Conservation (phyloP, 2,888 invertebrate species). For the Xestia rhomboidea region DNA sequence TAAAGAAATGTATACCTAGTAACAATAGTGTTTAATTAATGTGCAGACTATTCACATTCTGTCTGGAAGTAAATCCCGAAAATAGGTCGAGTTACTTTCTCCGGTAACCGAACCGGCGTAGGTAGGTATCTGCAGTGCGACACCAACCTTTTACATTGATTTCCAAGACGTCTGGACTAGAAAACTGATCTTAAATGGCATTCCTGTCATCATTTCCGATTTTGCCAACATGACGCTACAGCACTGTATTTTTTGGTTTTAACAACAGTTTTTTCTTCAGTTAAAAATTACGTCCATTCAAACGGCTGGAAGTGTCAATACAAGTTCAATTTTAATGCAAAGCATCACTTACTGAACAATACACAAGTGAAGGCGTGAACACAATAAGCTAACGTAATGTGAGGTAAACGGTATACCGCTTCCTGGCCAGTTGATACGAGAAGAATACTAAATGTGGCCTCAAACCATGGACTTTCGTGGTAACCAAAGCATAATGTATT, state of each 20-base stretch:
- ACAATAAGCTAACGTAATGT: conserved; percentile 85
- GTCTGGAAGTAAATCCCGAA: conserved; percentile 67
- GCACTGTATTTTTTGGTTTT: conserved; percentile 3
- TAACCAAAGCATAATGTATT: conserved; percentile 39
- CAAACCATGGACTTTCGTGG: conserved; percentile 68
- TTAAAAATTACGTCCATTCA: conserved; percentile 31
- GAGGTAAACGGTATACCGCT: conserved; percentile 85
- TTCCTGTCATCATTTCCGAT: conserved; percentile 5
- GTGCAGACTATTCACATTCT: conserved; percentile 19
- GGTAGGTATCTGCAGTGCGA: conserved; percentile 86
- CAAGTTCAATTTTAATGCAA: conserved; percentile 79
- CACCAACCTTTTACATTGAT: conserved; percentile 80
- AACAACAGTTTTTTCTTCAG: conserved; percentile 7
- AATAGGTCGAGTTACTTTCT: conserved; percentile 79
- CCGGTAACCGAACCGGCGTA: conserved; percentile 70
- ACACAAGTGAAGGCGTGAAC: conserved; percentile 72
- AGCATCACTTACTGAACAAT: conserved; percentile 80
- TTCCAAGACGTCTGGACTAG: conserved; percentile 71
- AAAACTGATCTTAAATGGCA: conserved; percentile 40
- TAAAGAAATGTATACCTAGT: background rate
- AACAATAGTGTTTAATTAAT: conserved; percentile 18
- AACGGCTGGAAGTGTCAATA: conserved; percentile 61
- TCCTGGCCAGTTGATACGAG: conserved; percentile 78
- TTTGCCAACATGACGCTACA: conserved; percentile 1
- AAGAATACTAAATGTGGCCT: conserved; percentile 81